These are phyloP conservation scores for Erebia palarica DNA, from an alignment of 2,888 invertebrate species.

Conservation along the genomic window DNA sequence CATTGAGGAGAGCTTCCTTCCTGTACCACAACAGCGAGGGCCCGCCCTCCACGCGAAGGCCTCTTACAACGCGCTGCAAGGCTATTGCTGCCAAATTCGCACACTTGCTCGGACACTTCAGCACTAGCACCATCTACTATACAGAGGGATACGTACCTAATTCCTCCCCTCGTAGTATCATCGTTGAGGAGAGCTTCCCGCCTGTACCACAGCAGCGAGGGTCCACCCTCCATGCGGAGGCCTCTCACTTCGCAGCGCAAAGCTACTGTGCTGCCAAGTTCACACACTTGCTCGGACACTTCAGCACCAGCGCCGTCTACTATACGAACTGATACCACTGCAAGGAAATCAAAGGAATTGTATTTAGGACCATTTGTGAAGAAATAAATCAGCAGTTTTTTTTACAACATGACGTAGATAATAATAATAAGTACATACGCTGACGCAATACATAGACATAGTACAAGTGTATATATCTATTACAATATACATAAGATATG, in stretches of 20 bases:
- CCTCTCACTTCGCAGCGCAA: constrained; percentile 74
- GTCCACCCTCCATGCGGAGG: constrained; percentile 74
- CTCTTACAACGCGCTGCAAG: constrained; percentile 71
- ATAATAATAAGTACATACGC: no score
- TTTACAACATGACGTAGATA: no score
- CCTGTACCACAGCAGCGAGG: constrained; percentile 72
- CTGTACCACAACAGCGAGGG: constrained; percentile 74
- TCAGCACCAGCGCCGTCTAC: constrained; percentile 74
- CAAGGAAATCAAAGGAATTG: not conserved
- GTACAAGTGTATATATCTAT: no score
- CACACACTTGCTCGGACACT: constrained; percentile 74
- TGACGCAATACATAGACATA: no score
- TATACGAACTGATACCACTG: constrained; percentile 76
- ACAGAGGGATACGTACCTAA: constrained; percentile 54
- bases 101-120: constrained; percentile 69
- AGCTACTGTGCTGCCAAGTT: constrained; percentile 74
- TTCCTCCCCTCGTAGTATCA: constrained; percentile 75
- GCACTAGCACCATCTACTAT: no score
- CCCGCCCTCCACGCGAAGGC: constrained; percentile 74
- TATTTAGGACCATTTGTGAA: no score
- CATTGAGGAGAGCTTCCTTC: constrained; percentile 67
- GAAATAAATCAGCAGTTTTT: no score
- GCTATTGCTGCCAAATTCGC: constrained; percentile 75
- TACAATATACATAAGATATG: no score
- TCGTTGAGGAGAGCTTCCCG: constrained; percentile 70